Base-by-base conservation (phyloP, 1,140 invertebrate species). In the Aphidius gifuensis region DNA sequence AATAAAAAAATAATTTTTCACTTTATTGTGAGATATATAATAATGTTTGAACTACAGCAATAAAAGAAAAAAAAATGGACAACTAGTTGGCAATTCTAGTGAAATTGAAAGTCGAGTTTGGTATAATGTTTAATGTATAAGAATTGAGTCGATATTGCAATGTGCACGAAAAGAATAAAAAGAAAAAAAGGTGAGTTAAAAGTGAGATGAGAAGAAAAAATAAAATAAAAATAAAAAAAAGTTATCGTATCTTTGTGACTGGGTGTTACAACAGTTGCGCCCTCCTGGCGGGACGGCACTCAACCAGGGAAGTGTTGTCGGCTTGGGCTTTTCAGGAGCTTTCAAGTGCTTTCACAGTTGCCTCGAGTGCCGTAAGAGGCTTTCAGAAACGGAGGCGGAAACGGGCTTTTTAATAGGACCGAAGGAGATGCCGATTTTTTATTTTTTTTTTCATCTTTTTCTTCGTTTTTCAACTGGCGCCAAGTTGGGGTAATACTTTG, bases 301-400 rank as follows among this genome's bases (percentile, higher is more conserved):
- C 79, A 79, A 76, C 72, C 71, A 73, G 74, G 73, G 72, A 80
- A 80, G 78, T 80, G 78, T 81, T 80, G 77, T 80, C 77, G 72
- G 74, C 72, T 73, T 68, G 76, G 69, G 79, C 78, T 80, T 81
- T 81, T 81, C 79, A 81, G 77, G 77, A 80, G 78, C 79, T 81
- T 80, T 80, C 79, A 81, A 81, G 78, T 81, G 77, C 79, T 79
- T 81, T 80, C 72, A 71, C 79, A 80, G 79, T 80, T 81, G 77
- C 79, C 78, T 80, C 77, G 77, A 81, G 79, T 80, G 74, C 75
- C 71, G 72, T 81, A 80, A 81, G 79, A 81, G 77, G 78, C 78
- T 81, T 81, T 80, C 76, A 80, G 77, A 80, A 80, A 80, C 74
- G 77, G 74, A 81, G 76, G 77, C 75, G 77, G 78, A 81, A 80